Evolutionary conservation across 2,797 vertebrate species (phyloP), one percentile per base, ranked within the genome.

Genomic region (Onychomys torridus): DNA sequence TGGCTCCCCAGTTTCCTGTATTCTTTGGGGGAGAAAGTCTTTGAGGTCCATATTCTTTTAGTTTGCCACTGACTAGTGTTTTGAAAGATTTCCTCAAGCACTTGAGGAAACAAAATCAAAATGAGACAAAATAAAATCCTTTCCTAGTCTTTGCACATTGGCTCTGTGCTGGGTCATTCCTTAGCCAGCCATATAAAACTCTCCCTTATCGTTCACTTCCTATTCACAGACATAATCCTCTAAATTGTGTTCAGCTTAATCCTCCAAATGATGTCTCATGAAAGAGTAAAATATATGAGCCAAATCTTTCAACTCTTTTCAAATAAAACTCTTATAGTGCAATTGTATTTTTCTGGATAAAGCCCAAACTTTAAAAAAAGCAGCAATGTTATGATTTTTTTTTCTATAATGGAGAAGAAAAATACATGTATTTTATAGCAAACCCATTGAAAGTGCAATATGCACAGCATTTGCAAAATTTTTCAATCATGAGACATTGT

Each of bases 291-390:
- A 57, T 84, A 82, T 65, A 34, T 19, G 37, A 85, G 34, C 65
- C 75, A 52, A 90, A 71, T 46, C 59, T 71, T 87, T 75, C n/a
- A 77, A 75, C 46, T 94, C 46, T 57, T 86, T 86, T 73, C 81
- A 86, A 63, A 77, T 55, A 78, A 81, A 82, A 71, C 75, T 75
- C 11, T 76, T 49, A 7, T 61, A 63, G 27, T 77, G 40, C 59
- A 55, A 71, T 86, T 55, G 65, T 19, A 76, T 81, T 90, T 63
- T 94, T 67, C 84, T 85, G 75, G 88, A 75, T 61, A 92, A 89
- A 85, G 37, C 34, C 91, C 81, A 69, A 61, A 81, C 63, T 81
- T 79, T 81, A 79, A 55, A 79, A 79, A 78, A 52, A 21, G 17
- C 19, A 61, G 55, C 49, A 84, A 59, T 78, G 12, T 91, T 91